Conservation (phyloP, 2,113 vertebrate genomes). For the Gnathonemus echidnorhynchus region DNA sequence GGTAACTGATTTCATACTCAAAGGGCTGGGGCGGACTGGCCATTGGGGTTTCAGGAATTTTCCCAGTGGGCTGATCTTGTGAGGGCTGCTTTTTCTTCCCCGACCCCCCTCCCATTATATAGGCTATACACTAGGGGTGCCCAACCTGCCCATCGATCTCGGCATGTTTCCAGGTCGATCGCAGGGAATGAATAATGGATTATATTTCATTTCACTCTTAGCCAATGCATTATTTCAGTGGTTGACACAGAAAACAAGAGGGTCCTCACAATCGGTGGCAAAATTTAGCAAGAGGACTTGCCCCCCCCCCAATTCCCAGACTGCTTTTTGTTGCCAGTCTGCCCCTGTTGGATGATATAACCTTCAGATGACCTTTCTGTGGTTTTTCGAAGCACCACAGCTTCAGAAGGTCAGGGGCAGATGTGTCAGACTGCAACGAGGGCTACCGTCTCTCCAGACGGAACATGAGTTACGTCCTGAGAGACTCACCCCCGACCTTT, state of each 20-base stretch:
- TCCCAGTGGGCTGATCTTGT: neutral
- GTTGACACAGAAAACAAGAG: neutral
- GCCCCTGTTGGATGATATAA: constrained; percentile 7
- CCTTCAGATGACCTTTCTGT: constrained; percentile 21
- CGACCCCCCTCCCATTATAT: neutral
- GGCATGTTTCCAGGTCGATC: neutral
- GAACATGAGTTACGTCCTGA: neutral
- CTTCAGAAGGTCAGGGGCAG: neutral
- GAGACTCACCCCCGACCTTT: constrained; percentile 8
- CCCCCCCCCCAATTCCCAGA: neutral
- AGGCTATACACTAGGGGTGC: neutral
- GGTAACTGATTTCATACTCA: constrained; percentile 15
- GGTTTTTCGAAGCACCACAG: neutral
- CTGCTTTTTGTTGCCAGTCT: neutral
- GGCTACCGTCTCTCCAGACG: neutral
- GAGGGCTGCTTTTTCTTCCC: neutral
- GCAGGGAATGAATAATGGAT: neutral
- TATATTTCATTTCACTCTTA: neutral
- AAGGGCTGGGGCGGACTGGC: neutral
- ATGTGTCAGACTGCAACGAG: neutral
- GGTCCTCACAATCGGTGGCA: neutral
- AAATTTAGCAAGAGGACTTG: neutral
- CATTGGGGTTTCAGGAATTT: neutral
- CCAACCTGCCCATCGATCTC: neutral
- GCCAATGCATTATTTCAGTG: neutral